Base-by-base conservation (phyloP, 2,888 invertebrate genomes). In the Cheilosia grossa region DNA sequence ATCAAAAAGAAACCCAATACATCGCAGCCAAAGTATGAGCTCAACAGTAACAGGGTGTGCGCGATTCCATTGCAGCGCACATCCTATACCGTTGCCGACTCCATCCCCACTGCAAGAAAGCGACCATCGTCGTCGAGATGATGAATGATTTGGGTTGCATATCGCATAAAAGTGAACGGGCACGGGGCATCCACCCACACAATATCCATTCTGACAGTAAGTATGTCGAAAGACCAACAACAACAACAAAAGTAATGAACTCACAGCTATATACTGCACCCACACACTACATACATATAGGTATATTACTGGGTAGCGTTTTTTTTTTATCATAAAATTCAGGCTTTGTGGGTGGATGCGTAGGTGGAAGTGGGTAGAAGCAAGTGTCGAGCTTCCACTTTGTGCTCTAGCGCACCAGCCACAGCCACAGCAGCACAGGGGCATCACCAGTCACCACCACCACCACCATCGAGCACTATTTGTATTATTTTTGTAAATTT, bases 81-180 rank as follows among this genome's bases (percentile, higher is more conserved):
- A 77, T 51, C 49, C 42, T 4, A n/a, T n/a, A 7, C 47, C 56
- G 24, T 56, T 15, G 13, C 13, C 37, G 19, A 13, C 37, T 27
- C 7, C 27, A 56, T 27, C 15, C 47, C 30, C 63, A 37, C 63
- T 54, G 33, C 19, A 59, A 67, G 51, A 63, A 59, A 73, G 40
- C 37, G 37, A 37, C 37, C 37, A 78, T 59, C 63, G 56, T 63
- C 56, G 58, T 53, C 21, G 13, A 53, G 44, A 79, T 72, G 72
- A 78, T 64, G 70, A 82, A 82, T 77, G 70, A 82, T 82, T 75
- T 82, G 59, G 72, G 53, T 64, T 82, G 82, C 73, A 73, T 78
- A 58, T 78, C 67, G 73, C 72, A 67, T 30, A 44, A 73, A 66
- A 30, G 51, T 67, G 40, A 69, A 44, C 27, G 27, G 47, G 24